Conservation (phyloP, 2,888 invertebrate species). For the Crematogaster levior region DNA sequence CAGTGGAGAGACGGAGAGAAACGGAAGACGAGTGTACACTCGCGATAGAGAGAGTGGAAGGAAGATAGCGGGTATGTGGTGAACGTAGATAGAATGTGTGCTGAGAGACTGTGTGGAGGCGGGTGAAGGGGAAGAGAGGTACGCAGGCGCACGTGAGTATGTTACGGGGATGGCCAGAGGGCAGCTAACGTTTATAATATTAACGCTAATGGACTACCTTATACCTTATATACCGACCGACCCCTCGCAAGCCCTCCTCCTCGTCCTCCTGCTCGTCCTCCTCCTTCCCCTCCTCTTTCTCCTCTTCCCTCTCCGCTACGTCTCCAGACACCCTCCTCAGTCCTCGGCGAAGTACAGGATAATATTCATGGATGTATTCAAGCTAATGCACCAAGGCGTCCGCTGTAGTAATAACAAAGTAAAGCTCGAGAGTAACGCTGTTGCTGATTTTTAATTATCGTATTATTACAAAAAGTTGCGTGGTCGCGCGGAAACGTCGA, state of each 20-base stretch:
- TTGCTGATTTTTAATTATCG: constrained; percentile 40
- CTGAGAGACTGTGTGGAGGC: constrained; percentile 16
- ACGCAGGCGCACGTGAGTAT: constrained; percentile 75
- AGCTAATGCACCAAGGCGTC: constrained; percentile 84
- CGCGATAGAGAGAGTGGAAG: constrained; percentile 46
- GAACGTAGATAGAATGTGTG: constrained; percentile 46
- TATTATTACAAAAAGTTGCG: not conserved
- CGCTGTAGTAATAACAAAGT: constrained; percentile 76
- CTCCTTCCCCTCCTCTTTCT: constrained; percentile 39
- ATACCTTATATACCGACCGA: constrained; percentile 83
- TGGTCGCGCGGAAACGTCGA: not conserved
- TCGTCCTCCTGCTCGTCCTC: too few species aligned
- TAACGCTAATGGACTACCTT: constrained; percentile 86
- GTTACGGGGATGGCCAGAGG: constrained; percentile 84
- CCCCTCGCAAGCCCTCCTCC: constrained; percentile 68
- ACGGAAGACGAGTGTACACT: constrained; percentile 52
- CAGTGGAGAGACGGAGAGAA: constrained; percentile 31
- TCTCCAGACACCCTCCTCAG: constrained; percentile 72
- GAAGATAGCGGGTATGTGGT: constrained; percentile 43
- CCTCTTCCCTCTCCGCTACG: constrained; percentile 55
- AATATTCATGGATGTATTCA: constrained; percentile 85
- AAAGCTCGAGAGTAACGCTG: constrained; percentile 47
- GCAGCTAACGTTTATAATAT: constrained; percentile 86
- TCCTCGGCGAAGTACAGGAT: constrained; percentile 78
- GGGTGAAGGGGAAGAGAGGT: constrained; percentile 35